Evolutionary conservation across 2,888 invertebrate genomes (phyloP).

Genomic region (Pecten maximus): DNA sequence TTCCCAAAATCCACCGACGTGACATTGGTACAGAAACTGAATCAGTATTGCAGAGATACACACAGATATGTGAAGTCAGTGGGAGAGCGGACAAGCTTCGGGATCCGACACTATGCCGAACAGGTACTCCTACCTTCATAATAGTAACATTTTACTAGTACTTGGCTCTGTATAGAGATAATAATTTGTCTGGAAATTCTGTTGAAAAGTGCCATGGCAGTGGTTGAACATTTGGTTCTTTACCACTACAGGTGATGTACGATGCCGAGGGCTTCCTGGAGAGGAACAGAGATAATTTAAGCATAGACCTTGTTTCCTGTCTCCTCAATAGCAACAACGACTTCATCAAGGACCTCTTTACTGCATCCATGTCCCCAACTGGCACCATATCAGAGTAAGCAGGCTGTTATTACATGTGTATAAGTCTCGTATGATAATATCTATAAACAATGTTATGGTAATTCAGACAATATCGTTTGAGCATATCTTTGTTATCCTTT

Average conservation of each 20-base stretch:
- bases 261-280: constrained; percentile 75
- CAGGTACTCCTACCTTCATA: constrained; percentile 59
- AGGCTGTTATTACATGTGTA: too few relatives aligned
- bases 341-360: constrained; percentile 74
- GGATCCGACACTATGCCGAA: constrained; percentile 70
- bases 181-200: neutral
- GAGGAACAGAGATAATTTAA: constrained; percentile 75
- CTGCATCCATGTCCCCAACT: constrained; percentile 68
- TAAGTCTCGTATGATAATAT: too few relatives aligned
- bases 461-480: too few relatives aligned
- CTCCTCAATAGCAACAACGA: constrained; percentile 72
- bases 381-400: constrained; percentile 75
- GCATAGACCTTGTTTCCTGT: constrained; percentile 70
- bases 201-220: neutral
- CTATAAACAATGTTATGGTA: too few relatives aligned
- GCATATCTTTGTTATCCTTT: too few relatives aligned
- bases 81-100: constrained; percentile 62
- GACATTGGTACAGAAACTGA: constrained; percentile 68
- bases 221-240: neutral
- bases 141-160: neutral
- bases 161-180: neutral
- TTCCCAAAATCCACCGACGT: constrained; percentile 71
- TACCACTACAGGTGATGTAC: constrained; percentile 70
- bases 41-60: constrained; percentile 64
- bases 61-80: constrained; percentile 57